Evolutionary conservation across 2,888 invertebrate genomes (phyloP).

Genomic region (Drosophila fungiperda): DNA sequence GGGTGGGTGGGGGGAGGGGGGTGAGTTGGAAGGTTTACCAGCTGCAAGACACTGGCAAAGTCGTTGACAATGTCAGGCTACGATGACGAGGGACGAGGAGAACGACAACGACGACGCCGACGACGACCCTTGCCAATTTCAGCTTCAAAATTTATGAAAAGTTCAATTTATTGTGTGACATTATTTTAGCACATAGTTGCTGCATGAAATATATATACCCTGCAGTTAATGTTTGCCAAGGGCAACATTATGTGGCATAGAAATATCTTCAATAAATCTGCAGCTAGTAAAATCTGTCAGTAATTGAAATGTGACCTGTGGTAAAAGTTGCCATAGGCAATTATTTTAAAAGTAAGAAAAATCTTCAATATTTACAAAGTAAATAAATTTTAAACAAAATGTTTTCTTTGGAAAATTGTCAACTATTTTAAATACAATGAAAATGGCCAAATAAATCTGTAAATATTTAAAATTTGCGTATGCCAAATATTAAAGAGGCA

Average conservation of each 20-base stretch:
- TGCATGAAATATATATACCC: slow-evolving; percentile 20
- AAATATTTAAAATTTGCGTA: background rate
- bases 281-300: background rate
- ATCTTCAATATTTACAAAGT: background rate
- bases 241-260: background rate
- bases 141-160: slow-evolving; percentile 77
- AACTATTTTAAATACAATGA: background rate
- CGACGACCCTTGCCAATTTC: slow-evolving; percentile 69
- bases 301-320: background rate
- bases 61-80: slow-evolving; percentile 73
- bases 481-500: background rate
- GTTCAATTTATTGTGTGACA: slow-evolving; percentile 78
- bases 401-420: background rate
- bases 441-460: too few species aligned
- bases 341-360: background rate
- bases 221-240: background rate
- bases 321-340: background rate
- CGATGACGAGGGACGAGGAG: slow-evolving; percentile 1
- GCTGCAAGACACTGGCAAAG: slow-evolving; percentile 51
- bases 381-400: background rate
- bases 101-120: slow-evolving; percentile 11
- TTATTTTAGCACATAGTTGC: slow-evolving; percentile 72
- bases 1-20: background rate
- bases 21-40: background rate
- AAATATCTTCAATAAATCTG: background rate